Base-by-base conservation (phyloP, 2,113 vertebrate species). In the Phalacrocorax carbo region DNA sequence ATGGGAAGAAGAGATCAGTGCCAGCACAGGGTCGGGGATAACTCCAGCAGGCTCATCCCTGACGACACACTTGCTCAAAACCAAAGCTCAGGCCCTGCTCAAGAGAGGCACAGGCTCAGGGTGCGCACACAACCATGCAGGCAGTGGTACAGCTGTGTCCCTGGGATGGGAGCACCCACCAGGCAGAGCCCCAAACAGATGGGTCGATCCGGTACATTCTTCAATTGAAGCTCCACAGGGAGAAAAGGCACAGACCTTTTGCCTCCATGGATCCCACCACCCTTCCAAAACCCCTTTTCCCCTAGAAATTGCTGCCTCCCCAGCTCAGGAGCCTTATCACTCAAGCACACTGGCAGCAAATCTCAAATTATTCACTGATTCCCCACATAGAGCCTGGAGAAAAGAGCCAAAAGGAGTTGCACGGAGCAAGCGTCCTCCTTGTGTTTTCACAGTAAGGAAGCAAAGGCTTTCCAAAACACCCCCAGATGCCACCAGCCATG, bases 1-100 rank as follows among this genome's bases (percentile, higher is more conserved):
- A 1, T 7, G 6, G 61, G 46, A 75, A 20, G 40, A 40, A 30
- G 38, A 58, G 27, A 65, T 19, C n/a, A 29, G 85, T 3, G 14
- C 48, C 0, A 0, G 58, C 4, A 10, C 1, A 9, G 36, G 46
- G 32, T 10, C 1, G 10, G 15, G 42, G n/a, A 7, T 44, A 26
- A 40, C 40, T 68, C 79, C 55, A 40, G 71, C 0, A 1, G 34
- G 55, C 62, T 77, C 80, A 36, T 6, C 79, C 68, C 54, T 44
- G 25, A 40, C 75, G 36, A 36, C 20, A 11, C 23, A 3, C 36
- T 46, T 21, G 1, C 66, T 75, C 62, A n/a, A 87, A 79, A 13
- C 42, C 70, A 68, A 84, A 88, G 55, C 69, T 77, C 15, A 54
- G 82, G 61, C 51, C 3, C 75, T 25, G 76, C 82, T 57, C 49